These are phyloP conservation scores for Malurus melanocephalus DNA, from an alignment of 2,113 vertebrate species.

Conservation along the genomic window DNA sequence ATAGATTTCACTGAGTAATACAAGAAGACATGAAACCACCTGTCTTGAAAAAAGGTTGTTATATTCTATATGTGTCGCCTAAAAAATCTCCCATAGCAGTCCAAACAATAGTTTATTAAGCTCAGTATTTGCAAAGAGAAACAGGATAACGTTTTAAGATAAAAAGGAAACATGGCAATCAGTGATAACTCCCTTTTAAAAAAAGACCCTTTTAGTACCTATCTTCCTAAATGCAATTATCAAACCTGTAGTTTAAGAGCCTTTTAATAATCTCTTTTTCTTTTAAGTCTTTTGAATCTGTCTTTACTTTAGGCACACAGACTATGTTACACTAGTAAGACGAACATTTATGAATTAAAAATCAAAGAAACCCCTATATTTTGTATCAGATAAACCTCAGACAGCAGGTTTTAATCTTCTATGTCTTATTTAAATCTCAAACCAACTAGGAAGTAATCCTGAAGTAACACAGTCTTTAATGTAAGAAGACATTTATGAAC, in stretches of 20 bases:
- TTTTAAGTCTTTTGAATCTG: not conserved
- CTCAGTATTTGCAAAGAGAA: not conserved
- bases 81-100: not conserved
- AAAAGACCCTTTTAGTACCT: not conserved
- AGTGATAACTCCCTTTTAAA: not conserved
- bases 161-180: not conserved
- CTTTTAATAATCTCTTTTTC: not conserved
- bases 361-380: not conserved
- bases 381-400: not conserved
- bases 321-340: not conserved
- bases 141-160: not conserved
- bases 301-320: not conserved
- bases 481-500: not conserved
- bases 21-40: not conserved
- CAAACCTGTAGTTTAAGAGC: not conserved
- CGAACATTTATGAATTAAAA: not conserved
- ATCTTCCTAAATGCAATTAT: not conserved
- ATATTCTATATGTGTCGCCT: not conserved
- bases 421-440: not conserved
- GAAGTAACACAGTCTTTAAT: not conserved
- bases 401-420: not conserved
- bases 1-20: not conserved
- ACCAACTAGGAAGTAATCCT: not conserved
- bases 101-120: not conserved
- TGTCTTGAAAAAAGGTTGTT: not conserved